Base-by-base conservation (phyloP, 1,140 invertebrate genomes). In the Luehdorfia chinensis region DNA sequence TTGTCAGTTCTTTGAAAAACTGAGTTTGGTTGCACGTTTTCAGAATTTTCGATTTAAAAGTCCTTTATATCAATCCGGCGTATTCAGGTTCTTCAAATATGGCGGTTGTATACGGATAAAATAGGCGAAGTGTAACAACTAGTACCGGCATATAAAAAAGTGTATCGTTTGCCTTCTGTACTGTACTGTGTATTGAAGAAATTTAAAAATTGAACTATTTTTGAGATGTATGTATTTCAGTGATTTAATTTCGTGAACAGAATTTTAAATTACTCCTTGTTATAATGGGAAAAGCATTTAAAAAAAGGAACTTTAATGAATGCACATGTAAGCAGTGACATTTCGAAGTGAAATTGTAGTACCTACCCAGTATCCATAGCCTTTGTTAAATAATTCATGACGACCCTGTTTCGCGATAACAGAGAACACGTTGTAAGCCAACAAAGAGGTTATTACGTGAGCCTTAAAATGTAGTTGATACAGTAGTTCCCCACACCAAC, bases 341-440 rank as follows among this genome's bases (percentile, higher is more conserved):
- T 43, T 43, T 23, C 39, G 14, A 43, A 11, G 39, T 15, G 39
- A 43, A 43, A 43, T 43, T 37, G 21, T 16, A 37, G 15, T 37
- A 37, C 34, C 9, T 25, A 8, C 34, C 9, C 39, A 8, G 23
- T 28, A 25, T 43, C 39, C 25, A 28, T 16, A 27, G 14, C 23
- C 28, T 12, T 27, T 30, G 39, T 43, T 73, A 68, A 73, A 77
- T 77, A 61, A 77, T 77, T 71, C 74, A 77, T 77, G 47, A 36
- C 56, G 55, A 49, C 55, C 59, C 52, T 49, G 33, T 47, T 50
- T 41, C 33, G 44, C 45, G 39, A 21, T 33, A 52, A 44, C 43
- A 46, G 43, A 43, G 33, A 45, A 53, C 50, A 63, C 62, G 56
- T 67, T 66, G 65, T 59, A 65, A 58, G 74, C 59, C 64, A 67